phyloP scores from a whole-genome alignment of 1,140 invertebrate genomes.

The Patella vulgata region DNA sequence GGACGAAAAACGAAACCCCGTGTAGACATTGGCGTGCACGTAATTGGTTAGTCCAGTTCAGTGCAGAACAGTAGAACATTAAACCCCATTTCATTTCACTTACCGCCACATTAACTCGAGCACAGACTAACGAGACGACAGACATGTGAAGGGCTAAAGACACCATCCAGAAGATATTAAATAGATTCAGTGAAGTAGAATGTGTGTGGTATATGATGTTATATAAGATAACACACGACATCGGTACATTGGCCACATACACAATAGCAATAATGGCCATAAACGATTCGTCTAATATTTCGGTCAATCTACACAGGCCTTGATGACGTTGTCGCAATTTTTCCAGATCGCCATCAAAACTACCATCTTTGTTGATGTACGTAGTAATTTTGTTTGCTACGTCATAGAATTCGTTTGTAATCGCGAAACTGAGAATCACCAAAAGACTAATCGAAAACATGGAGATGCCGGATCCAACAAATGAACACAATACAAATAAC shows the following conservation, averaged over 20 bases:
- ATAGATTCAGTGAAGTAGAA: not conserved
- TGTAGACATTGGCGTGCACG: no score
- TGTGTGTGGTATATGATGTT: not conserved
- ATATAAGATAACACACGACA: constrained; percentile 5
- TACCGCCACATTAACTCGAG: not conserved
- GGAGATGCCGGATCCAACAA: not conserved
- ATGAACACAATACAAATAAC: not conserved
- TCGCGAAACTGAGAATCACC: not conserved
- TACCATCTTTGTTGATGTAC: not conserved
- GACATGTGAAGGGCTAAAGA: not conserved
- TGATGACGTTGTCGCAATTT: constrained; percentile 1
- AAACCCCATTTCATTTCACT: no score
- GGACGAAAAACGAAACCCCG: no score
- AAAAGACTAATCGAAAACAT: not conserved
- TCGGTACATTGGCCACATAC: not conserved
- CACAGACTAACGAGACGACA: not conserved
- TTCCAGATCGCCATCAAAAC: not conserved
- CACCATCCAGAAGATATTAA: not conserved
- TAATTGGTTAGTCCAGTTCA: no score
- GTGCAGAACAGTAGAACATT: no score
- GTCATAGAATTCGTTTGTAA: not conserved
- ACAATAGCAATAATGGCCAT: constrained; percentile 3
- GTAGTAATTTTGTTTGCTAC: not conserved
- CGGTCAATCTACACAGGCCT: not conserved
- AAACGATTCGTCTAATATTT: not conserved